Conservation (phyloP, 2,113 vertebrate species). For the Pavo muticus region DNA sequence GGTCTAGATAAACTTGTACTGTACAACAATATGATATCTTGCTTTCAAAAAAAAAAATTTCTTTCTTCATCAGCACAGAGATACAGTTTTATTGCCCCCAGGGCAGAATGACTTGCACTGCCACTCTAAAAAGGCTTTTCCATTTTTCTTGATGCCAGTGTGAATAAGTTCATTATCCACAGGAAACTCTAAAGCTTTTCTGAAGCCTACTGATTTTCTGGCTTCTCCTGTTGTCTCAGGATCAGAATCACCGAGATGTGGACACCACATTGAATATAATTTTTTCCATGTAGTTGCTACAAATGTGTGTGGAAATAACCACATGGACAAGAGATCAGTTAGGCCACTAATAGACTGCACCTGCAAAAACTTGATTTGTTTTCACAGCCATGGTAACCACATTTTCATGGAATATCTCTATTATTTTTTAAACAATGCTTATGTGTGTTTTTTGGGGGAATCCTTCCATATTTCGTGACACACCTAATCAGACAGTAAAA, state of each 20-base stretch:
- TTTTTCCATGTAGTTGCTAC: conserved; percentile 30
- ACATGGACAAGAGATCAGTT: not conserved
- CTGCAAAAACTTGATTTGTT: conserved; percentile 49
- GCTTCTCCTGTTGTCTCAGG: not conserved
- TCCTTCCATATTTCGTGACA: not conserved
- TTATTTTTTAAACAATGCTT: not conserved
- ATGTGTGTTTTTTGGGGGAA: not conserved
- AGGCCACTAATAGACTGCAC: conserved; percentile 32
- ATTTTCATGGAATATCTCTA: not conserved
- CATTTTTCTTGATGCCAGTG: not conserved
- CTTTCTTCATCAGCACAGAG: not conserved
- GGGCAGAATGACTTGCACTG: not conserved
- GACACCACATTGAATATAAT: not conserved
- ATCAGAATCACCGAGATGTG: not conserved
- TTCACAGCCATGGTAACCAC: conserved; percentile 47
- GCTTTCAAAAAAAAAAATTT: not conserved
- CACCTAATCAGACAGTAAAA: not conserved
- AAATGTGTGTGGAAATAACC: conserved; percentile 35
- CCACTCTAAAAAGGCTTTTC: not conserved
- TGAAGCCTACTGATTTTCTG: not conserved
- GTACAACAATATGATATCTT: not conserved
- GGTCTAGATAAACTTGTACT: not conserved
- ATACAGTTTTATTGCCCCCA: not conserved
- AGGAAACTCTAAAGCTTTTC: not conserved
- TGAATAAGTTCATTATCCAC: not conserved